Base-by-base conservation (phyloP, 2,113 vertebrate genomes). In the Chrysochloris asiatica region DNA sequence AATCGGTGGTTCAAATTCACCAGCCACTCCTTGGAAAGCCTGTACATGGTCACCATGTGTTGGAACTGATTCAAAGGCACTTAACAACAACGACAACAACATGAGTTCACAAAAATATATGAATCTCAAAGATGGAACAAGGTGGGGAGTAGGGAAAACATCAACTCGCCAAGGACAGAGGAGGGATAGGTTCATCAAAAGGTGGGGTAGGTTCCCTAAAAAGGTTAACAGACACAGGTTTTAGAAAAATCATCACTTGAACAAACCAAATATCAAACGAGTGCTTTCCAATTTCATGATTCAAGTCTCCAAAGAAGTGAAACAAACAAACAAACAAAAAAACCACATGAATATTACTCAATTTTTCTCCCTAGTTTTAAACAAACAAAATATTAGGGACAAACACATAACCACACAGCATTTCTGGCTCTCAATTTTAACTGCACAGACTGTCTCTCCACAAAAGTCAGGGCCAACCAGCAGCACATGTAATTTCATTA, bases 271-370 rank as follows among this genome's bases (percentile, higher is more conserved):
- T 59, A 16, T 24, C 36, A 56, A 36, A 36, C 41, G 59, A 67
- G 73, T 33, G 36, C 41, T 54, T 90, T 91, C 83, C 69, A 50
- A 50, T 41, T 71, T 41, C 1, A 10, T 80, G 69, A 88, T 50
- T 80, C 17, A 69, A 56, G 56, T 67, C 73, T 91, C 77, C 45
- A 38, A 52, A 89, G 65, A 89, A 91, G 33, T 72, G n/a, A 90
- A 92, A 77, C 26, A 45, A 85, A 76, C n/a, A n/a, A n/a, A n/a
- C n/a, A n/a, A n/a, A n/a, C 24, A 43, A 85, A 78, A 82, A 54
- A 89, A 73, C 63, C 6, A 12, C 33, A 43, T 85, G 81, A 43
- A 50, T 65, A 85, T 91, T n/a, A 78, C 36, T 88, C 79, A 93
- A 88, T 56, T 56, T 93, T 24, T 52, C 41, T 89, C 54, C 52